phyloP scores from a whole-genome alignment of 2,113 vertebrate genomes.

The Paradoxurus hermaphroditus region DNA sequence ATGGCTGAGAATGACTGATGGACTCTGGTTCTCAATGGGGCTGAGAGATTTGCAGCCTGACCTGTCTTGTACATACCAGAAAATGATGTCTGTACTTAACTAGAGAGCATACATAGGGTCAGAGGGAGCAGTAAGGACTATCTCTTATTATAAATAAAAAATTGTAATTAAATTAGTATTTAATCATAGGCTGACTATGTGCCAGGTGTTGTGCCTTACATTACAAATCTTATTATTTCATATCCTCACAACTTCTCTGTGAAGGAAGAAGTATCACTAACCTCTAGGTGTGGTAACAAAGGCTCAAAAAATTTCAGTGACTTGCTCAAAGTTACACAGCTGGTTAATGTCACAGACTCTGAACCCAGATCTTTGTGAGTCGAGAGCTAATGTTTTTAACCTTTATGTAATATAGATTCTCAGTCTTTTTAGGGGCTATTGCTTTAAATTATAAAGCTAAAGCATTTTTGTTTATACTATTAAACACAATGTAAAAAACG shows the following conservation, averaged over 20 bases:
- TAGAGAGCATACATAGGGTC: neutral
- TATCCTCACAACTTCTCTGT: neutral
- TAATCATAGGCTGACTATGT: neutral
- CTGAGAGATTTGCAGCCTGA: neutral
- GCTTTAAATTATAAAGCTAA: neutral
- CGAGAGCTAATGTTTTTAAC: neutral
- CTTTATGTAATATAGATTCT: neutral
- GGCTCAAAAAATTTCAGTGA: neutral
- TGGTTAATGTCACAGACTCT: neutral
- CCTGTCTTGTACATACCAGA: neutral
- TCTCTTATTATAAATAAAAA: neutral
- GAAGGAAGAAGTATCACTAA: neutral
- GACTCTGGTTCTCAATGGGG: neutral
- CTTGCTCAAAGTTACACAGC: neutral
- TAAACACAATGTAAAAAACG: neutral
- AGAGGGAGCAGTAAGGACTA: neutral
- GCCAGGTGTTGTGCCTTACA: neutral
- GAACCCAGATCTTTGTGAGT: neutral
- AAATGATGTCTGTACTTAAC: neutral
- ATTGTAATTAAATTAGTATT: neutral
- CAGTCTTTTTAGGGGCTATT: neutral
- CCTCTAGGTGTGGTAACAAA: neutral
- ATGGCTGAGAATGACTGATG: conserved; percentile 31
- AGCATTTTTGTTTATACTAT: neutral
- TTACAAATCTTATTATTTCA: neutral